phyloP scores from a whole-genome alignment of 1,140 invertebrate genomes.

The Drosophila suzukii region DNA sequence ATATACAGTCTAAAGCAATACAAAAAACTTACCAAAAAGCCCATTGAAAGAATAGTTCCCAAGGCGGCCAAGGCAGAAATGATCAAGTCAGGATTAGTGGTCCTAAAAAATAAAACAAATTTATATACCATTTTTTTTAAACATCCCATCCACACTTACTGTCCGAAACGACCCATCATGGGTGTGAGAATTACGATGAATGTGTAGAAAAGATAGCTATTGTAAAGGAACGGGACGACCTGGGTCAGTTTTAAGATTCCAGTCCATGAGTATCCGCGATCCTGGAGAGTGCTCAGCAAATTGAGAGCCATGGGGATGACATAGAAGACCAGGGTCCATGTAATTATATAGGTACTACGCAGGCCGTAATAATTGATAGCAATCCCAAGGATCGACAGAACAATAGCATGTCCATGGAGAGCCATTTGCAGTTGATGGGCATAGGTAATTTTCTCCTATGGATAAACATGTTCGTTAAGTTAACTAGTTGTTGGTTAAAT shows the following conservation, averaged over 20 bases:
- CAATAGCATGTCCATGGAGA: conserved; percentile 48
- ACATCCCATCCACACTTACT: not conserved
- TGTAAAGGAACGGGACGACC: conserved; percentile 83
- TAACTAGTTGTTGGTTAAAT: not conserved
- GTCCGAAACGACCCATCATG: conserved; percentile 87
- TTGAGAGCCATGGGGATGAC: conserved; percentile 44
- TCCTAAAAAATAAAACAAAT: not conserved
- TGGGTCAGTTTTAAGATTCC: conserved; percentile 84
- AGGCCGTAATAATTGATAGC: conserved; percentile 23
- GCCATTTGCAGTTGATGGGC: conserved; percentile 54
- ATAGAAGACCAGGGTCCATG: conserved; percentile 47
- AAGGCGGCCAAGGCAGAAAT: conserved; percentile 84
- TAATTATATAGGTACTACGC: conserved; percentile 49
- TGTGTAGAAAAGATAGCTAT: conserved; percentile 87
- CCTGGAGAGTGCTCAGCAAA: conserved; percentile 51
- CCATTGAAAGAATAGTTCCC: conserved; percentile 73
- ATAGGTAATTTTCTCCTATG: conserved; percentile 49
- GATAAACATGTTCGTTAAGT: not conserved
- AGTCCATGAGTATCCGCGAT: conserved; percentile 86
- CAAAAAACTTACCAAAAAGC: conserved; percentile 67
- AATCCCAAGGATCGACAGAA: conserved; percentile 43
- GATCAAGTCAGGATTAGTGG: conserved; percentile 87
- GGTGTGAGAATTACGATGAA: conserved; percentile 85
- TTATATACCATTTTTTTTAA: not conserved
- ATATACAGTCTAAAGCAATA: not conserved